Evolutionary conservation across 1,140 invertebrate genomes (phyloP).

Genomic region (Dufourea novaeangliae): DNA sequence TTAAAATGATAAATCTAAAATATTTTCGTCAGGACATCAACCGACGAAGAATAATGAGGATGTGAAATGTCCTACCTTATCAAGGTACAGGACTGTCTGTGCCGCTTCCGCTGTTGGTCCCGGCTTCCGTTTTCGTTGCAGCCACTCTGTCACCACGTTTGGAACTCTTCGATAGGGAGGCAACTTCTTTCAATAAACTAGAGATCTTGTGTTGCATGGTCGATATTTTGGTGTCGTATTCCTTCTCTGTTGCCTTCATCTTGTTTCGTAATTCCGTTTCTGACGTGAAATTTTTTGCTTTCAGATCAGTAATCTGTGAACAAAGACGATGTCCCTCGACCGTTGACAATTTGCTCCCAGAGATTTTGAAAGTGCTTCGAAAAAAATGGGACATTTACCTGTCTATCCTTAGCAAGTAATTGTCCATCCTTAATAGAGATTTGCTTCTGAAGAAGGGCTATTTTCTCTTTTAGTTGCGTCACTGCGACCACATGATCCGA

Average conservation of each 20-base stretch:
- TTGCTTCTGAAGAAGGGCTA: slow-evolving; percentile 95
- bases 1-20: slow-evolving; percentile 43
- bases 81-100: slow-evolving; percentile 87
- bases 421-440: slow-evolving; percentile 92
- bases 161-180: slow-evolving; percentile 89
- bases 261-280: slow-evolving; percentile 93
- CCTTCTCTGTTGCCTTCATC: slow-evolving; percentile 90
- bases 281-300: slow-evolving; percentile 94
- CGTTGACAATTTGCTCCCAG: neutral
- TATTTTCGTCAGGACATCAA: slow-evolving; percentile 28
- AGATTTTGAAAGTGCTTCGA: neutral
- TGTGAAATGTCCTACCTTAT: slow-evolving; percentile 72
- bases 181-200: slow-evolving; percentile 90
- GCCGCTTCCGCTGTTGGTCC: slow-evolving; percentile 88
- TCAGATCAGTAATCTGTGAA: slow-evolving; percentile 93
- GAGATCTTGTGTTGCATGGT: slow-evolving; percentile 90
- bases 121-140: slow-evolving; percentile 81
- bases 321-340: neutral
- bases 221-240: slow-evolving; percentile 90
- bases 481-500: slow-evolving; percentile 97
- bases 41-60: slow-evolving; percentile 40
- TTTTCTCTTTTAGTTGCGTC: slow-evolving; percentile 96
- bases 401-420: slow-evolving; percentile 94
- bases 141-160: slow-evolving; percentile 84
- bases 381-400: slow-evolving; percentile 83